These are phyloP conservation scores for Daktulosphaira vitifoliae DNA, from an alignment of 1,140 invertebrate genomes.

Conservation along the genomic window DNA sequence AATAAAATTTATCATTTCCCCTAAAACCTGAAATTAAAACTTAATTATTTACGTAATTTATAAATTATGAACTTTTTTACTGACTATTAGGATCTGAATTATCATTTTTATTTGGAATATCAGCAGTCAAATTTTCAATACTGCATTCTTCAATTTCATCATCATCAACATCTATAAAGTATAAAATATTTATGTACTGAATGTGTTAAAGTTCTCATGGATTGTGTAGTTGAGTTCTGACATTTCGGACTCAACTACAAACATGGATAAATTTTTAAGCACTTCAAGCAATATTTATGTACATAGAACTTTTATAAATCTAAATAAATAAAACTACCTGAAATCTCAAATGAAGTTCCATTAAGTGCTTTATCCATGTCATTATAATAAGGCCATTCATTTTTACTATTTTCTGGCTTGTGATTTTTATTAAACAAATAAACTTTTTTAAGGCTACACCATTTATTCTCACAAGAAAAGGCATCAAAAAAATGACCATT, in stretches of 20 bases:
- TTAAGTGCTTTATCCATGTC: constrained; percentile 12
- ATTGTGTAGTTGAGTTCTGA: too few relatives aligned
- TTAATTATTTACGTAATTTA: too few relatives aligned
- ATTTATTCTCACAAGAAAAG: neutral
- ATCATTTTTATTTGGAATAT: too few relatives aligned
- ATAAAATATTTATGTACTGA: too few relatives aligned
- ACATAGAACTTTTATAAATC: neutral
- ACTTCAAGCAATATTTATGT: neutral
- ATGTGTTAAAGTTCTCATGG: too few relatives aligned
- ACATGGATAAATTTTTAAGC: too few relatives aligned
- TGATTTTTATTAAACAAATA: constrained; percentile 10
- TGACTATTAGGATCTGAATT: too few relatives aligned
- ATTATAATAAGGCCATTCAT: neutral
- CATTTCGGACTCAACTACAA: too few relatives aligned
- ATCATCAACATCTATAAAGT: neutral
- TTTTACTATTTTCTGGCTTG: neutral
- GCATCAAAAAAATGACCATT: constrained; percentile 11
- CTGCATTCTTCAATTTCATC: neutral
- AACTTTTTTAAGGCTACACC: constrained; percentile 4
- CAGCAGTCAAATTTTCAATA: too few relatives aligned
- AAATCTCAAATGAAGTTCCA: neutral
- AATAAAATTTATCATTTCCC: neutral
- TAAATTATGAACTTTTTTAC: too few relatives aligned
- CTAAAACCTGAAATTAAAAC: neutral
- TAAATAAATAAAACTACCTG: neutral